Evolutionary conservation across 2,888 invertebrate species (phyloP).

Genomic region (Ischnus inquisitorius): DNA sequence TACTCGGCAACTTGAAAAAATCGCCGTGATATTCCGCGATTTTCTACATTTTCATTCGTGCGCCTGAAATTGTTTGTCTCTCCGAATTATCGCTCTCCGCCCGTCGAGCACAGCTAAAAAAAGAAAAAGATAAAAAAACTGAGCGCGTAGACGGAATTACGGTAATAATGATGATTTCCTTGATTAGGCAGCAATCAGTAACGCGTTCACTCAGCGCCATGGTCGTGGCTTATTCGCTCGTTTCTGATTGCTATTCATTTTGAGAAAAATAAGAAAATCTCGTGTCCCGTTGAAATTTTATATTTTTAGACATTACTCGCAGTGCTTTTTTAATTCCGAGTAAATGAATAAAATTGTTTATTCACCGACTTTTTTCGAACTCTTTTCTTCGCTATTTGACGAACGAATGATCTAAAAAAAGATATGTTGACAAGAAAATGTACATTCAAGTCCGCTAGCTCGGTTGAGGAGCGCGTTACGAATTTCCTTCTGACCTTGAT

Average conservation of each 20-base stretch:
- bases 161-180: background rate
- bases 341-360: too few species aligned
- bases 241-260: background rate
- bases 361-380: too few species aligned
- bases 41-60: background rate
- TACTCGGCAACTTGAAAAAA: background rate
- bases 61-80: background rate
- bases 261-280: background rate
- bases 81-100: background rate
- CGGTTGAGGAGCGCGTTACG: background rate
- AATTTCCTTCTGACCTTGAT: background rate
- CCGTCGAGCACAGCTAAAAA: background rate
- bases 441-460: background rate
- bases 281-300: too few species aligned
- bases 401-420: background rate
- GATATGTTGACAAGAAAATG: background rate
- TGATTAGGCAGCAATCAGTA: constrained; percentile 29
- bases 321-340: too few species aligned
- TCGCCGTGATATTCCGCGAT: background rate
- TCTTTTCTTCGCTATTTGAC: background rate
- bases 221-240: background rate
- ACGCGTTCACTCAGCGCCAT: background rate
- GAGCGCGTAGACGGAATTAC: constrained; percentile 5
- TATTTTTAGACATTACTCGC: too few species aligned
- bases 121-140: background rate